Base-by-base conservation (phyloP, 2,888 invertebrate species). In the Lithophane semibrunnea region DNA sequence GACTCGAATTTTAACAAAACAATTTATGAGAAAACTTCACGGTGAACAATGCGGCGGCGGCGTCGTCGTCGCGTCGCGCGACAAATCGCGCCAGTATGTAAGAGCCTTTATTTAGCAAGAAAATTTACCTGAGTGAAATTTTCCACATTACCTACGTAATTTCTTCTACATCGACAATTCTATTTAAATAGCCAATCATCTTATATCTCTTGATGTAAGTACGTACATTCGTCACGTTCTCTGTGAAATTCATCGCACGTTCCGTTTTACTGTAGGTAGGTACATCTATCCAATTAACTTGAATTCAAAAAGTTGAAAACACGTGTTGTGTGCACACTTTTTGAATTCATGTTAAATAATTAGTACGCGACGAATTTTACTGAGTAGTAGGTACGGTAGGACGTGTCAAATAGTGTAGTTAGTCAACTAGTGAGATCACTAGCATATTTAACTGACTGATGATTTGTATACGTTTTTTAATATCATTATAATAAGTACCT, bases 191-290 rank as follows among this genome's bases (percentile, higher is more conserved):
- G 52, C 52, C 52, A 63, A 73, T 75, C 42, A 54, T 64, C 13
- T 47, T 37, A 37, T 24, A 37, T 7, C 18, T 64, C 29, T 37
- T 24, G 42, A 74, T 49, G 0, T n/a, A n/a, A n/a, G n/a, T 56
- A 56, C 21, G n/a, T 18, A 9, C 18, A 77, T 69, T 63, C 63
- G 77, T 76, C 37, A 68, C 68, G 77, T 77, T 21, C 7, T 42
- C 52, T 29, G 60, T 75, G 66, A 60, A 66, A 77, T 77, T 66
- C n/a, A 61, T 66, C 52, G 16, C 76, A 29, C 76, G n/a, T 52
- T 52, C 18, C n/a, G 13, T 42, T 24, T 24, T 18, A 47, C 24
- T 60, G 21, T 49, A 12, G 7, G 7, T 49, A 24, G 5, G 12
- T 44, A 63, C 13, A 18, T 7, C 18, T 37, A 29, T 16, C 29